A percentile compares a stretch with the other conserved stretches of the same genome.
Evolutionary conservation across 2,113 vertebrate genomes (phyloP).

Genomic region (Entomyzon cyanotis): DNA sequence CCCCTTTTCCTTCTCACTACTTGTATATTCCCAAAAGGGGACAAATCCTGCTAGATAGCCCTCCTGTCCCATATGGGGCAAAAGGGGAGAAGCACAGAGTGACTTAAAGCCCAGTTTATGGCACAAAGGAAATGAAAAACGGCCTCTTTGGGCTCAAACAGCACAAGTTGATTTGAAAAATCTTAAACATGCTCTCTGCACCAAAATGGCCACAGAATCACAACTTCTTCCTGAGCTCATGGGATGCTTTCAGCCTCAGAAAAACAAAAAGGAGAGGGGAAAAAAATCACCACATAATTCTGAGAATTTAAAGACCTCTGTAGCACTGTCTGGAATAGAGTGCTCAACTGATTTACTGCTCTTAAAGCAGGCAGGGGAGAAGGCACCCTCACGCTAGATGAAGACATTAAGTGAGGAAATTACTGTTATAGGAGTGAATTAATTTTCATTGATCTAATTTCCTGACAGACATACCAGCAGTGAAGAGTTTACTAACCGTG

Average conservation of each 20-base stretch:
- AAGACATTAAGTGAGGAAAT: constrained; percentile 39
- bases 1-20: background rate
- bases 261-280: background rate
- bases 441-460: constrained; percentile 20
- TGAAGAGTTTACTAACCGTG: background rate
- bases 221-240: background rate
- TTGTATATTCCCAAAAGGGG: background rate
- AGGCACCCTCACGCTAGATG: background rate
- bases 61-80: background rate
- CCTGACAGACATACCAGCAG: background rate
- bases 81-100: fast-evolving
- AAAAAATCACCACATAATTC: background rate
- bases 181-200: background rate
- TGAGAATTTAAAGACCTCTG: background rate
- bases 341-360: background rate
- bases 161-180: background rate
- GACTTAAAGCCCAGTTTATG: background rate
- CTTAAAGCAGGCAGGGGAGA: background rate
- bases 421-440: background rate
- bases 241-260: background rate
- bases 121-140: background rate
- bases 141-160: background rate
- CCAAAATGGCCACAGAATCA: background rate
- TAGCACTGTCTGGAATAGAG: background rate
- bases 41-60: background rate